phyloP scores from a whole-genome alignment of 2,113 vertebrate species.

The Misgurnus anguillicaudatus region DNA sequence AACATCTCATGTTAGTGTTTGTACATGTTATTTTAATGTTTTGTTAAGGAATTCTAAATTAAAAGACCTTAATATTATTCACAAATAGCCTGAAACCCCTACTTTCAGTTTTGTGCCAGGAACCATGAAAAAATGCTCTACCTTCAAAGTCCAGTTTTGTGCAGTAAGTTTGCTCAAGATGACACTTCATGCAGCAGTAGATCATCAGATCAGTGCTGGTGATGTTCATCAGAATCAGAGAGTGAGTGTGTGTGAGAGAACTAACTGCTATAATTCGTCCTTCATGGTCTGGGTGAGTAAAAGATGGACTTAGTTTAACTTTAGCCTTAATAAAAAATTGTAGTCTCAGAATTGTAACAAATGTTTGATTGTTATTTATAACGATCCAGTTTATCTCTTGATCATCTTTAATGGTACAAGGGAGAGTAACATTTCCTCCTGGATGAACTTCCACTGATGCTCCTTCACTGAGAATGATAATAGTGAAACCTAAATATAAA shows the following conservation, averaged over 20 bases:
- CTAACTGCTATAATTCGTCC: background rate
- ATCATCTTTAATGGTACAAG: background rate
- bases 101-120: too few species aligned
- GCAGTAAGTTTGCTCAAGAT: background rate
- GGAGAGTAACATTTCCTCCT: background rate
- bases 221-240: conserved; percentile 25
- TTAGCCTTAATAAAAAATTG: background rate
- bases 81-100: too few species aligned
- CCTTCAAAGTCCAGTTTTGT: background rate
- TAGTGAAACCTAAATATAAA: background rate
- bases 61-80: too few species aligned
- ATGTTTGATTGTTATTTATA: conserved; percentile 8
- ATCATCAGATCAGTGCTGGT: conserved; percentile 3
- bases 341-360: background rate
- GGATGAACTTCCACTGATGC: background rate
- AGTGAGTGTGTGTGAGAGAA: conserved; percentile 6
- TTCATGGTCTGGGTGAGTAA: background rate
- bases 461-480: background rate
- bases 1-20: too few species aligned
- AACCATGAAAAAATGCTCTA: too few species aligned
- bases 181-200: background rate
- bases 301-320: background rate
- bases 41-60: too few species aligned
- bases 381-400: background rate
- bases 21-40: too few species aligned